Evolutionary conservation across 2,888 invertebrate genomes (phyloP).

Genomic region (Portevinia maculata): DNA sequence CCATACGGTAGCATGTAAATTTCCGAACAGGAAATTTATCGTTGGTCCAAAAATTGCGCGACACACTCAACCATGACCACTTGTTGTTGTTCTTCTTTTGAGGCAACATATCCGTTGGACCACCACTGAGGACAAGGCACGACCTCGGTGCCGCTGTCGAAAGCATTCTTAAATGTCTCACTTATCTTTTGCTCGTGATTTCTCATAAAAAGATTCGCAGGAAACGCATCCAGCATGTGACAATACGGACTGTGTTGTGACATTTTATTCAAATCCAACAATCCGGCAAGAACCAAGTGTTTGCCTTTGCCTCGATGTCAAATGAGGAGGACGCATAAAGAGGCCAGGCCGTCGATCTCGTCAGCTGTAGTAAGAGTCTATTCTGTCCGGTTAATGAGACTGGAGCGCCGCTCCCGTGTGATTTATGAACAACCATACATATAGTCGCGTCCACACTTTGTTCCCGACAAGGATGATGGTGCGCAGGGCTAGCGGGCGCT

Average conservation of each 20-base stretch:
- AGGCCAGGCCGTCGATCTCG: constrained; percentile 18
- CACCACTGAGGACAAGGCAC: constrained; percentile 65
- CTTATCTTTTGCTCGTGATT: constrained; percentile 67
- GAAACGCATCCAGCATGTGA: constrained; percentile 65
- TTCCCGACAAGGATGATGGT: constrained; percentile 52
- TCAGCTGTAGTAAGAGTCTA: constrained; percentile 49
- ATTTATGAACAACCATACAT: constrained; percentile 68
- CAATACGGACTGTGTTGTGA: constrained; percentile 61
- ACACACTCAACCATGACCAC: constrained; percentile 36
- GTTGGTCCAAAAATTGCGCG: constrained; percentile 56
- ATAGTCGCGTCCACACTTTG: constrained; percentile 67
- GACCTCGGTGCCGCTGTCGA: constrained; percentile 62
- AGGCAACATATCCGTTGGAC: constrained; percentile 35
- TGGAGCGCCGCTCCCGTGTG: constrained; percentile 68
- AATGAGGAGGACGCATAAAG: constrained; percentile 7
- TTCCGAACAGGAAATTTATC: constrained; percentile 67
- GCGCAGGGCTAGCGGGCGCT: constrained; percentile 20
- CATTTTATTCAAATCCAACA: constrained; percentile 54
- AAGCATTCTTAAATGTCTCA: constrained; percentile 70
- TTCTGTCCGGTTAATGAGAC: constrained; percentile 67
- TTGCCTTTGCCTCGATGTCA: constrained; percentile 40
- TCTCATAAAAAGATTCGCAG: constrained; percentile 57
- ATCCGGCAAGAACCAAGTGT: constrained; percentile 20
- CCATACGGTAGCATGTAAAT: constrained; percentile 70
- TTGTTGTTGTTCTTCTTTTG: neutral